Conservation (phyloP, 2,888 invertebrate species). For the Leptinotarsa haldemani region DNA sequence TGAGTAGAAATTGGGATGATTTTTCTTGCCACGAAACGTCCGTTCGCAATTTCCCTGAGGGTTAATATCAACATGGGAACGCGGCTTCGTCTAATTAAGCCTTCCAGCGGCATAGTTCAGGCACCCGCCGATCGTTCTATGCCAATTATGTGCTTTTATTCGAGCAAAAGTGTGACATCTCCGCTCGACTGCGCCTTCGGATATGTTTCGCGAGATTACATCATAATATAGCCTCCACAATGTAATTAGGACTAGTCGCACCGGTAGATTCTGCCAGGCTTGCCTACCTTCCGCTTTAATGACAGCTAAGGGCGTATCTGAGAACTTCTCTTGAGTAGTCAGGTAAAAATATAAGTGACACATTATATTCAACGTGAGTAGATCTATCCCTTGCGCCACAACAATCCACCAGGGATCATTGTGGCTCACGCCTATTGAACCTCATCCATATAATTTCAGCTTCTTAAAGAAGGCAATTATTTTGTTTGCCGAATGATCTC, state of each 20-base stretch:
- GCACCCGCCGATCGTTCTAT: conserved; percentile 51
- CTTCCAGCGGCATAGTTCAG: conserved; percentile 55
- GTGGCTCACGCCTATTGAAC: too few species aligned
- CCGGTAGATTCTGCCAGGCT: background rate
- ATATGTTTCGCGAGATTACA: conserved; percentile 23
- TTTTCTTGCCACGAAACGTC: conserved; percentile 61
- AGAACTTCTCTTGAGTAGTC: background rate
- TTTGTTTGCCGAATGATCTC: too few species aligned
- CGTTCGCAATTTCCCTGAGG: conserved; percentile 61
- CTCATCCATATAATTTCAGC: too few species aligned
- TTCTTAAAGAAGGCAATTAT: too few species aligned
- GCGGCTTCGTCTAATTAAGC: conserved; percentile 60
- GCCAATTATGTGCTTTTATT: conserved; percentile 45
- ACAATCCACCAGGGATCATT: too few species aligned
- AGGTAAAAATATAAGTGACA: too few species aligned
- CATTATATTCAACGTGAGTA: too few species aligned
- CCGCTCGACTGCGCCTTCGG: conserved; percentile 9
- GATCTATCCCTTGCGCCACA: too few species aligned
- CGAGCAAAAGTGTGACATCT: conserved; percentile 29
- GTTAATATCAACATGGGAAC: conserved; percentile 59
- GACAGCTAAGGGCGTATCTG: background rate
- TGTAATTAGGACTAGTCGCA: background rate
- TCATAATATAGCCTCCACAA: conserved; percentile 18
- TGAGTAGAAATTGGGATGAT: conserved; percentile 60
- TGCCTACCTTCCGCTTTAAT: background rate